Evolutionary conservation across 2,797 vertebrate species (phyloP).

Genomic region (Labroides dimidiatus): DNA sequence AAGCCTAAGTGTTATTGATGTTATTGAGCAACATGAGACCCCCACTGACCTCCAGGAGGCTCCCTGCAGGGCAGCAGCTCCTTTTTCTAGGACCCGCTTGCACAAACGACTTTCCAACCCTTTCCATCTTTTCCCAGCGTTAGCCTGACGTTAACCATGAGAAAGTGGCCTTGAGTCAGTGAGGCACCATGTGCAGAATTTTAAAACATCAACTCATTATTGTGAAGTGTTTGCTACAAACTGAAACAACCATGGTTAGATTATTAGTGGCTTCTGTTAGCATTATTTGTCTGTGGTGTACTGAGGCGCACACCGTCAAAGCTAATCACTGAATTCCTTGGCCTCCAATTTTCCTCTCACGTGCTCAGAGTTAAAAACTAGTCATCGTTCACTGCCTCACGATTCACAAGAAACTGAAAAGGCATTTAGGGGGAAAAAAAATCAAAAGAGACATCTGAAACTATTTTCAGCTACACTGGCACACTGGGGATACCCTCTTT

Average conservation of each 20-base stretch:
- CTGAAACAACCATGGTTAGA: not conserved
- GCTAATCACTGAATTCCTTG: not conserved
- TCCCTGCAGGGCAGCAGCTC: slow-evolving; percentile 64
- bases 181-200: slow-evolving; percentile 30
- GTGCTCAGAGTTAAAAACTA: too few relatives aligned
- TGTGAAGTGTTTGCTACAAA: slow-evolving; percentile 1
- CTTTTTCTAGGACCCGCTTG: slow-evolving; percentile 72
- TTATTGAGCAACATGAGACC: slow-evolving; percentile 57
- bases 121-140: slow-evolving; percentile 75
- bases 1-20: slow-evolving; percentile 50
- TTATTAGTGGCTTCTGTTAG: not conserved
- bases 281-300: not conserved
- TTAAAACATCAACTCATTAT: slow-evolving; percentile 29
- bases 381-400: too few relatives aligned
- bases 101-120: slow-evolving; percentile 76
- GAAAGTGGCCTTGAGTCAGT: slow-evolving; percentile 72
- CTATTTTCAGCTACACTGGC: too few relatives aligned
- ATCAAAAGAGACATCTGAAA: too few relatives aligned
- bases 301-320: too few relatives aligned
- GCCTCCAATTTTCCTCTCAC: too few relatives aligned
- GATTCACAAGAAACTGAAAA: too few relatives aligned
- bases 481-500: too few relatives aligned
- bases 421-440: too few relatives aligned
- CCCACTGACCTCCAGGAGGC: slow-evolving; percentile 79
- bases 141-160: slow-evolving; percentile 74